These are phyloP conservation scores for Epistrophe grossulariae DNA, from an alignment of 2,888 invertebrate genomes.

Conservation along the genomic window DNA sequence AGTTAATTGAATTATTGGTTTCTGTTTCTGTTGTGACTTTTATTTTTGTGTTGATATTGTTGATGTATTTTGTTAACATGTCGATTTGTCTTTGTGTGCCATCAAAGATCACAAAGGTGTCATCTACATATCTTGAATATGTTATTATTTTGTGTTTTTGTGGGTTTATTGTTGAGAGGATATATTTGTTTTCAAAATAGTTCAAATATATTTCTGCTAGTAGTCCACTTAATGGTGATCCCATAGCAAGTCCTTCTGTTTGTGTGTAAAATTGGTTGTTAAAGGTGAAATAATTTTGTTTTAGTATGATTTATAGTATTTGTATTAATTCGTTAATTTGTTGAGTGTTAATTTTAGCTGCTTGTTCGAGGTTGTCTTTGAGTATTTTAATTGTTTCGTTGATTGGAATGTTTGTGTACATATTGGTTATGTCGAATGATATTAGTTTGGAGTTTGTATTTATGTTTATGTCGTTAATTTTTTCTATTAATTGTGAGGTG, in stretches of 20 bases:
- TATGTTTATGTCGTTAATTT: not conserved
- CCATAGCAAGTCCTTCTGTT: not conserved
- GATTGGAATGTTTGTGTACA: not conserved
- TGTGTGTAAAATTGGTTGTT: not conserved
- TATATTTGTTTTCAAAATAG: slow-evolving; percentile 1
- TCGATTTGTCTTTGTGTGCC: no score
- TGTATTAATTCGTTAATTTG: not conserved
- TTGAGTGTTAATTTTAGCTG: no score
- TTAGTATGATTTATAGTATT: not conserved
- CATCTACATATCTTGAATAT: no score
- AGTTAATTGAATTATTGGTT: no score
- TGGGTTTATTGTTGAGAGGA: no score
- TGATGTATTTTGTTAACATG: no score
- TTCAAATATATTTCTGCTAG: not conserved
- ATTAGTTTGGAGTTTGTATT: not conserved
- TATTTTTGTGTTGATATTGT: no score
- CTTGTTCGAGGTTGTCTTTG: no score
- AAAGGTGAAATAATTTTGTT: not conserved
- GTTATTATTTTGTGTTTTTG: no score
- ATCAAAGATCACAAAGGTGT: no score
- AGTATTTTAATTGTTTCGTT: no score
- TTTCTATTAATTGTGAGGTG: slow-evolving; percentile 5
- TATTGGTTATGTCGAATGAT: not conserved
- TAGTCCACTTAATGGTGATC: slow-evolving; percentile 7
- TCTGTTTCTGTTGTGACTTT: no score